Evolutionary conservation across 2,797 vertebrate species (phyloP).

Genomic region (Anableps anableps): DNA sequence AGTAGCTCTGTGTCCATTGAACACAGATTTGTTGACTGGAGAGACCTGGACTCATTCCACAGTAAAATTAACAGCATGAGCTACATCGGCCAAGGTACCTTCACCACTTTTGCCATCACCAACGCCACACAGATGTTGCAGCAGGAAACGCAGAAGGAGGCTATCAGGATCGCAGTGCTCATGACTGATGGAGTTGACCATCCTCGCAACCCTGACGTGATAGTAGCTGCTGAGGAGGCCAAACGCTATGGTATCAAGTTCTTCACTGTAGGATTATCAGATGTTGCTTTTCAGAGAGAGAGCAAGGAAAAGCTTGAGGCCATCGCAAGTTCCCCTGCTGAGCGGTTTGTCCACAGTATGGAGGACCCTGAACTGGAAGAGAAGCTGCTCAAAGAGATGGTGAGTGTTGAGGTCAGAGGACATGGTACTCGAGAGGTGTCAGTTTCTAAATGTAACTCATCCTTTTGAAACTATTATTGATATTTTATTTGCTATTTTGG

Average conservation of each 20-base stretch:
- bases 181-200: conserved; percentile 91
- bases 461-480: not conserved
- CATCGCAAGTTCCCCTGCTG: conserved; percentile 82
- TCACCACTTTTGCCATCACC: conserved; percentile 88
- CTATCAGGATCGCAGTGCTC: conserved; percentile 84
- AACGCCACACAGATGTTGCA: conserved; percentile 86
- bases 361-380: conserved; percentile 80
- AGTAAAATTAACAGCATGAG: conserved; percentile 71
- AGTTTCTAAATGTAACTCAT: not conserved
- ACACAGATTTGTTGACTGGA: conserved; percentile 85
- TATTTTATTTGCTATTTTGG: too few species aligned
- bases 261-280: conserved; percentile 86
- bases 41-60: conserved; percentile 83
- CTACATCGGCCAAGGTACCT: conserved; percentile 91
- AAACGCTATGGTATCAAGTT: conserved; percentile 84
- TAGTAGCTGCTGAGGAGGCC: conserved; percentile 78
- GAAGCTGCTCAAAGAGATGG: conserved; percentile 83
- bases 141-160: conserved; percentile 77
- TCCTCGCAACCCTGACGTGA: conserved; percentile 85
- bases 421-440: not conserved
- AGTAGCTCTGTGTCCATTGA: conserved; percentile 87
- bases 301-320: conserved; percentile 82
- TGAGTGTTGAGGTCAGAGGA: conserved; percentile 6
- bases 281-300: conserved; percentile 65
- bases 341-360: conserved; percentile 82